Base-by-base conservation (phyloP, 2,113 vertebrate genomes). In the Fulica atra region DNA sequence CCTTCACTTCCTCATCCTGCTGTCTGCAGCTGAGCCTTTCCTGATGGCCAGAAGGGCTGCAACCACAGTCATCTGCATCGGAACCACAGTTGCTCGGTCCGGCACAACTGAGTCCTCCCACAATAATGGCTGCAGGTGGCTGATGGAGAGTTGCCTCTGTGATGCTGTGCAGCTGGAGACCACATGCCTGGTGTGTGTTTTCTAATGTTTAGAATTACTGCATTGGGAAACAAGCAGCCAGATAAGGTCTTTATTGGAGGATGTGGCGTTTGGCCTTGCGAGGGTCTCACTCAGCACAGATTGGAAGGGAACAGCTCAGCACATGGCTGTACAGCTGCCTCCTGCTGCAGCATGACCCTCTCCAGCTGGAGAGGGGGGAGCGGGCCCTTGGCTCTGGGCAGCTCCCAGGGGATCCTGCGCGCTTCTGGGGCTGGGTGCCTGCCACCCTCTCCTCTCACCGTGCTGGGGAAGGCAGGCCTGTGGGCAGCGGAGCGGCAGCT, bases 231-330 rank as follows among this genome's bases (percentile, higher is more conserved):
- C 61, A 42, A 15, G 40, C 48, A 63, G 16, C 24, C 50, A 23
- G 36, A 28, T 70, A 21, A 40, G 15, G 29, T 65, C 28, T 87
- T 18, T 17, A 5, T 66, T 46, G 70, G 46, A 29, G 38, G 70
- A 46, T 25, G 42, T 28, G 59, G 59, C 12, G 42, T 65, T 78
- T 29, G 31, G 23, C 23, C 29, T 77, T 71, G 57, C 42, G 50
- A 76, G 25, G 23, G 57, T 59, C 25, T 31, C 0, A 2, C 25
- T 65, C n/a, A 29, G 59, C 2, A 1, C 0, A 5, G 24, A 19
- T 13, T 50, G 35, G 66, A 64, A 64, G 29, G 66, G 60, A 17
- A 14, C 77, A 42, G 59, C 40, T 13, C 42, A 1, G 6, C 36
- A 36, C 4, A 4, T 2, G 25, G 4, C 25, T 25, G 64, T 6